A percentile compares a stretch with the other conserved stretches of the same genome.
Evolutionary conservation across 2,797 vertebrate species (phyloP).

Genomic region (Hylomyscus alleni): DNA sequence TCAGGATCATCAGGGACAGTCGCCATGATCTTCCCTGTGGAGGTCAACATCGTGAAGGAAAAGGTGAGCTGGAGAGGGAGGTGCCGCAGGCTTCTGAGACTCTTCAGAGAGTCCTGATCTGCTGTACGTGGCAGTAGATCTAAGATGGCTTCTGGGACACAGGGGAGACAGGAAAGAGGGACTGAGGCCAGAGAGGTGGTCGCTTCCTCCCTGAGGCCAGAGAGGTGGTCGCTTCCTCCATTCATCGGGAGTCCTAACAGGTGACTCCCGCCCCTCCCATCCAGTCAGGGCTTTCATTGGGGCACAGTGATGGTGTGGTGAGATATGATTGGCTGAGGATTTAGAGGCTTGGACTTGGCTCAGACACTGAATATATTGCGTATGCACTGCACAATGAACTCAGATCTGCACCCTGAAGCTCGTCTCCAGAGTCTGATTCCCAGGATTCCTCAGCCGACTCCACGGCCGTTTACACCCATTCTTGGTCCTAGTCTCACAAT

Average conservation of each 20-base stretch:
- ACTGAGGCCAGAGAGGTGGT: neutral
- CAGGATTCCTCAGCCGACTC: too few relatives aligned
- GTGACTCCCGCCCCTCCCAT: too few relatives aligned
- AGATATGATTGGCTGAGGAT: neutral
- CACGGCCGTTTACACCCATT: too few relatives aligned
- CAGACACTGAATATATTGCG: too few relatives aligned
- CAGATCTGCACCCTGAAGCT: too few relatives aligned
- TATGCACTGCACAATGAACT: too few relatives aligned
- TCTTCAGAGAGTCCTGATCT: neutral
- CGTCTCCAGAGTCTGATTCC: too few relatives aligned
- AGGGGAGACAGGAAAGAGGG: neutral
- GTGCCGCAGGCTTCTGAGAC: too few relatives aligned
- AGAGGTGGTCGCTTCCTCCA: neutral
- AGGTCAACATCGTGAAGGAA: neutral
- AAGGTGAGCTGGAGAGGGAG: neutral
- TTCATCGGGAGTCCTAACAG: neutral
- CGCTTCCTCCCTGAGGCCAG: neutral
- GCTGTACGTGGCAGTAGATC: neutral
- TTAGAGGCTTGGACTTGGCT: neutral
- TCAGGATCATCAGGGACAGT: neutral
- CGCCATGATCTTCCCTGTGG: neutral
- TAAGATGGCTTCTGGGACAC: neutral
- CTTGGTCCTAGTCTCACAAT: too few relatives aligned
- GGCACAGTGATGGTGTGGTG: neutral
- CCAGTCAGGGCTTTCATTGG: neutral